These are phyloP conservation scores for Heterotilapia buettikoferi DNA, from an alignment of 2,113 vertebrate species.

Conservation along the genomic window DNA sequence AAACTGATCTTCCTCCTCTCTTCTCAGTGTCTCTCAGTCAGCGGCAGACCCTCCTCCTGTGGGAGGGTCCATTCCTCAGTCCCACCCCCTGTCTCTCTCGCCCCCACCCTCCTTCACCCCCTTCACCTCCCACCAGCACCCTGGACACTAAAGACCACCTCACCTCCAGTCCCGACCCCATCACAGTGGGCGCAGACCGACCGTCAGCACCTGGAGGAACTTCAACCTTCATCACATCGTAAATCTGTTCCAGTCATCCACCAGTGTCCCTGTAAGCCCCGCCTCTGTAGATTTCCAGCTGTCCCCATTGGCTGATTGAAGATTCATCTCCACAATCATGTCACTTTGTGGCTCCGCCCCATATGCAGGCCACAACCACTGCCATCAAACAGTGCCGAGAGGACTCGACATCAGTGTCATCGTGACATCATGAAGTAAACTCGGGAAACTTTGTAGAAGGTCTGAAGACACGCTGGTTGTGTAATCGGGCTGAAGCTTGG, in stretches of 20 bases:
- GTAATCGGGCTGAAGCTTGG: neutral
- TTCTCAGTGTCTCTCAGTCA: slow-evolving; percentile 66
- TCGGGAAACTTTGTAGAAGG: neutral
- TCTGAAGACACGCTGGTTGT: neutral
- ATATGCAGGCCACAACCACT: neutral
- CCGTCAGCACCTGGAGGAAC: neutral
- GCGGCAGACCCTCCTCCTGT: slow-evolving; percentile 45
- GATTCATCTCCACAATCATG: neutral
- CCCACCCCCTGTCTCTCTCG: slow-evolving; percentile 57
- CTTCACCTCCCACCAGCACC: slow-evolving; percentile 60
- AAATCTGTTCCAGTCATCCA: neutral
- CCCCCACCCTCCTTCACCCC: slow-evolving; percentile 60
- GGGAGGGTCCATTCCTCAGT: slow-evolving; percentile 45
- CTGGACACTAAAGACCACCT: slow-evolving; percentile 19
- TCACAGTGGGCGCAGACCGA: neutral
- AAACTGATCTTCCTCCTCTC: neutral
- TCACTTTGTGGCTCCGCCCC: neutral
- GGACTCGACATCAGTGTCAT: neutral
- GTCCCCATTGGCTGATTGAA: neutral
- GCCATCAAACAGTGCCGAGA: neutral
- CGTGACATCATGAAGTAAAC: fast-evolving
- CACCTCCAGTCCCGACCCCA: neutral
- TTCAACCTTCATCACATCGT: neutral
- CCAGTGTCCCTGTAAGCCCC: slow-evolving; percentile 2
- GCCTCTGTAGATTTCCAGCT: neutral